Evolutionary conservation across 2,888 invertebrate genomes (phyloP), one percentile per base, ranked within the genome.

Genomic region (Caenorhabditis sp.): DNA sequence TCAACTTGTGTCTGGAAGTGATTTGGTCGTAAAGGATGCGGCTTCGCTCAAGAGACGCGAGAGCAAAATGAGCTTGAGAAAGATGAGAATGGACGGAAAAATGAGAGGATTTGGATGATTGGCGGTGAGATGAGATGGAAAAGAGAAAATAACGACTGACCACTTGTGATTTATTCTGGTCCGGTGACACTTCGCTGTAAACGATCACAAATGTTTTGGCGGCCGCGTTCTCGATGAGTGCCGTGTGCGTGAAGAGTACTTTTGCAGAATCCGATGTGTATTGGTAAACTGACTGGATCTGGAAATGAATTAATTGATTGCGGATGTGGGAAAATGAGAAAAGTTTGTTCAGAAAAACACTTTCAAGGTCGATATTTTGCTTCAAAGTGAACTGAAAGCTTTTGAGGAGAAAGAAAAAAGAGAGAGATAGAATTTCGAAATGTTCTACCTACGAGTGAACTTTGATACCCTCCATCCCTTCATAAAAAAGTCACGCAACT

Each of bases 221-320:
- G 46, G 72, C 72, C 17, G 78, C 78, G 61, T 77, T 80, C 27
- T 73, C 66, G 30, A 66, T 68, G 13, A 53, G 61, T 27, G 76
- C 62, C 8, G 61, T 65, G 56, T 85, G 81, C 11, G 76, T 37
- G 80, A 85, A 86, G 7, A 73, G 48, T n/a, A 86, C 71, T 52
- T 55, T 71, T 20, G 83, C 80, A 6, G 82, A 74, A 2, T 63
- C 58, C 2, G 65, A 48, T 0, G 83, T 72, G 7, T 79, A 32
- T 22, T 79, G 73, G 35, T 75, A 55, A 7, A 85, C 65, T 1
- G 61, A 43, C 1, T 35, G 15, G 15, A 85, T 81, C 83, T 84
- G 62, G 48, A 83, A 70, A 30, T 17, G 7, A 24, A 26, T 50
- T 26, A n/a, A n/a, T n/a, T n/a, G 32, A 9, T 8, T 8, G 9